Base-by-base conservation (phyloP, 2,888 invertebrate genomes). In the Callyntrura guangdongensis region DNA sequence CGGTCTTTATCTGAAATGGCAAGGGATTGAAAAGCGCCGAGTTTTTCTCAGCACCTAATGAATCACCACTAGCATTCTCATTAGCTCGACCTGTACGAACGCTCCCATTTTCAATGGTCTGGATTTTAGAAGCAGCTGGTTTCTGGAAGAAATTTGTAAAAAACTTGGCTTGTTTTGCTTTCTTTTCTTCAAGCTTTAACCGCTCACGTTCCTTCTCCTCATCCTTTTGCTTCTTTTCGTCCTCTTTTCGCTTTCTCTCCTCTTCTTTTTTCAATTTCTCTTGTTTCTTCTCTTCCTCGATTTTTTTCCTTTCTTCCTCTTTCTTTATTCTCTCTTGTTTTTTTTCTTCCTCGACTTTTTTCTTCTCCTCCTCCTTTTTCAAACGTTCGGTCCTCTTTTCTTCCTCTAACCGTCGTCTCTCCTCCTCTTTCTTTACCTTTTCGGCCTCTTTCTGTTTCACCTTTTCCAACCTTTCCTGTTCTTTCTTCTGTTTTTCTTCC, bases 1-100 rank as follows among this genome's bases (percentile, higher is more conserved):
- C 97, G 56, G 96, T 96, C 95, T 98, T 98, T 3, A 98, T 95
- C 95, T 96, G 95, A 92, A 95, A 95, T n/a, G 93, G 93, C 90
- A 93, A 90, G 0, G 93, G 93, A 56, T 91, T 82, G 95, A 95
- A 94, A 25, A 86, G 49, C 9, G 56, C 20, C 27, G 72, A 22
- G 25, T 72, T 79, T 69, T 56, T 90, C 0, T 81, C 69, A 27
- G 79, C 67, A 67, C 47, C 67, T 27, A 59, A 61, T 3, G 59
- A 6, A 22, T 61, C 56, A 20, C 25, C n/a, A 20, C 22, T 74
- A 59, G 53, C 14, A 25, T 77, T 11, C 25, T 77, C 67, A 17
- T n/a, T 25, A n/a, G 64, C 17, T 6, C 36, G 36, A 67, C 0
- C n/a, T 27, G 12, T 12, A 49, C 49, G 69, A 4, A 82, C 72